These are phyloP conservation scores for Chloropsis hardwickii DNA, from an alignment of 2,113 vertebrate species.

Conservation along the genomic window DNA sequence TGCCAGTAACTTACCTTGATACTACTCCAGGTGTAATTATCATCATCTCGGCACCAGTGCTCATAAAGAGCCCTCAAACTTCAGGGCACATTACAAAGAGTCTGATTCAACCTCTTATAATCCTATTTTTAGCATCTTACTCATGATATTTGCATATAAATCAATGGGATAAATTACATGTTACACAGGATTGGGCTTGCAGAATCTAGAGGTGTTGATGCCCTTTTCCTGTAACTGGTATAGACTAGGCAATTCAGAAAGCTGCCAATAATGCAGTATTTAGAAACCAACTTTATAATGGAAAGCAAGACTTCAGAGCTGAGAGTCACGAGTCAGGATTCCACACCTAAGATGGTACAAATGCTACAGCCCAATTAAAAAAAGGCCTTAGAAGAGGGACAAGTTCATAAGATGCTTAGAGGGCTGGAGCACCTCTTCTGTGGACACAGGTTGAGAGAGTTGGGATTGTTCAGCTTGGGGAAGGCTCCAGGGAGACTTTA, in stretches of 20 bases:
- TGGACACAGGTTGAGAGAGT: not conserved
- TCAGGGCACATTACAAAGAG: not conserved
- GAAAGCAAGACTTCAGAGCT: not conserved
- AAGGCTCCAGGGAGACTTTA: not conserved
- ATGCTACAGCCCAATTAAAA: not conserved
- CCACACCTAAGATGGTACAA: not conserved
- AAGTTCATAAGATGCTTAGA: not conserved
- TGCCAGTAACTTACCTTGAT: not conserved
- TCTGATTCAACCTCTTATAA: conserved; percentile 5
- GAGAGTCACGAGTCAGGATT: not conserved
- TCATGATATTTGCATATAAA: conserved; percentile 19
- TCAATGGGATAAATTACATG: not conserved
- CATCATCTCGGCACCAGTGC: not conserved
- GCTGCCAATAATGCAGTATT: not conserved
- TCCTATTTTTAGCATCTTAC: not conserved
- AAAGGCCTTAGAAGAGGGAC: not conserved
- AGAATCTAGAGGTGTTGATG: not conserved
- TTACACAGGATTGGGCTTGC: not conserved
- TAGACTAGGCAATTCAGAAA: not conserved
- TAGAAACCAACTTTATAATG: not conserved
- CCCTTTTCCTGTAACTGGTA: not conserved
- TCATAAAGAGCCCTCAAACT: not conserved
- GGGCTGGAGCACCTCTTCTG: not conserved
- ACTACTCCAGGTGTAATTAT: not conserved
- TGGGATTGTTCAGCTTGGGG: not conserved